Evolutionary conservation across 2,888 invertebrate species (phyloP).

Genomic region (Orchestes rusci): DNA sequence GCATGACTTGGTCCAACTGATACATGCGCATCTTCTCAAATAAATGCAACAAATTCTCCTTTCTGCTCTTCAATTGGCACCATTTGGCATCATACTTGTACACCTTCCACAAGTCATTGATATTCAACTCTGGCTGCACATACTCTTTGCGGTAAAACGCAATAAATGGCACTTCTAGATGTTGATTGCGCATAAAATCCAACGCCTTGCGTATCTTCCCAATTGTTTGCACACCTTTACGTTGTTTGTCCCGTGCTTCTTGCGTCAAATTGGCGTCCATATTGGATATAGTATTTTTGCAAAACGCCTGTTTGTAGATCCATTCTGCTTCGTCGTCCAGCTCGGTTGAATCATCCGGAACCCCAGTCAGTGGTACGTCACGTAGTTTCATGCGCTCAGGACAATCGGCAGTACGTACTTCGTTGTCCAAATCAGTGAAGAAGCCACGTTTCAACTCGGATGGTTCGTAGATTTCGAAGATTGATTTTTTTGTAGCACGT

Average conservation of each 20-base stretch:
- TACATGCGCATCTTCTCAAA: constrained; percentile 90
- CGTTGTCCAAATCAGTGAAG: constrained; percentile 89
- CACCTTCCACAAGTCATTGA: constrained; percentile 92
- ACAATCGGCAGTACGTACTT: constrained; percentile 80
- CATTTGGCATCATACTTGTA: constrained; percentile 46
- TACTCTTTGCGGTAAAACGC: constrained; percentile 98
- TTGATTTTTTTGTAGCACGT: constrained; percentile 74
- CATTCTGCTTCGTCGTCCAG: constrained; percentile 93
- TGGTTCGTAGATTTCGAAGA: constrained; percentile 94
- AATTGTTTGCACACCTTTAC: constrained; percentile 63
- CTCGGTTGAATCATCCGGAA: constrained; percentile 78
- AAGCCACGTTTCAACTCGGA: constrained; percentile 94
- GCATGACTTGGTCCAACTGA: constrained; percentile 76
- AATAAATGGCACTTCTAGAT: constrained; percentile 96
- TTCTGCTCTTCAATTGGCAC: constrained; percentile 82
- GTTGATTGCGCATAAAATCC: constrained; percentile 93
- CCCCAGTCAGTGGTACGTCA: constrained; percentile 76
- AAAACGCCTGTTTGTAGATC: constrained; percentile 94
- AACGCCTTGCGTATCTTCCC: constrained; percentile 91
- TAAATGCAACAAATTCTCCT: constrained; percentile 71
- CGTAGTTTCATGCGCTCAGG: constrained; percentile 91
- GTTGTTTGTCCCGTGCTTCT: constrained; percentile 47
- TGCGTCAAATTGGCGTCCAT: constrained; percentile 56
- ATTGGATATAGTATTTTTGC: constrained; percentile 72
- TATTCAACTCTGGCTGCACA: constrained; percentile 87